phyloP scores from a whole-genome alignment of 2,797 vertebrate genomes.

The Micromesistius poutassou region DNA sequence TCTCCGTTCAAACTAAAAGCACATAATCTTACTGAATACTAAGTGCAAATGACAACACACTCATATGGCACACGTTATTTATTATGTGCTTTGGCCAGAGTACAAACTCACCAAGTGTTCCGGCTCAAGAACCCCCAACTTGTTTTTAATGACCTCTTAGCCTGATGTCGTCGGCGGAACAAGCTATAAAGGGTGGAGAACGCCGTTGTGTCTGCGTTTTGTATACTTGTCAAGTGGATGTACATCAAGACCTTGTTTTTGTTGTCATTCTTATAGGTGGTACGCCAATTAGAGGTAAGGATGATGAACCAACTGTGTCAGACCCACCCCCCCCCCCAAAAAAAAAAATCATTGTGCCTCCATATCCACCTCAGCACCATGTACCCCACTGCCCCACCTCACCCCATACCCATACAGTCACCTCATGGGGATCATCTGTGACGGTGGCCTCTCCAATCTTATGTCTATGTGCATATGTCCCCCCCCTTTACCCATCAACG shows the following conservation, averaged over 20 bases:
- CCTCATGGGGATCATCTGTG: conserved; percentile 52
- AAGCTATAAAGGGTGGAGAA: background rate
- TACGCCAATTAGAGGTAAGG: conserved; percentile 80
- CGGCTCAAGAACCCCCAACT: background rate
- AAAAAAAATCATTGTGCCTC: conserved; percentile 21
- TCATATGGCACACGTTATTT: background rate
- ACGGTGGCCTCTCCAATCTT: conserved; percentile 15
- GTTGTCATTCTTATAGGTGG: conserved; percentile 62
- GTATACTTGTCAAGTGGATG: background rate
- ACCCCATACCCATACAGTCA: conserved; percentile 17
- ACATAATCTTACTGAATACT: background rate
- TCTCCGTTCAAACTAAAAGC: conserved; percentile 29
- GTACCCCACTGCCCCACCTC: conserved; percentile 17
- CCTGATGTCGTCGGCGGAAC: background rate
- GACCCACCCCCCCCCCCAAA: conserved; percentile 20
- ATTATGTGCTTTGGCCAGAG: background rate
- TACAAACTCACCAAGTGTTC: background rate
- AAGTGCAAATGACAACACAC: background rate
- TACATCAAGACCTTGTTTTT: conserved; percentile 12
- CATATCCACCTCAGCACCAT: conserved; percentile 42
- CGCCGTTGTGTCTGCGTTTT: background rate
- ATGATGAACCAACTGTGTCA: conserved; percentile 56
- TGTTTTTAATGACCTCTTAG: background rate
- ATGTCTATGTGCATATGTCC: conserved; percentile 13
- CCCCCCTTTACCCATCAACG: conserved; percentile 2